A percentile compares a stretch with the other conserved stretches of the same genome.
Evolutionary conservation across 2,113 vertebrate species (phyloP).

Genomic region (Semicossyphus pulcher): DNA sequence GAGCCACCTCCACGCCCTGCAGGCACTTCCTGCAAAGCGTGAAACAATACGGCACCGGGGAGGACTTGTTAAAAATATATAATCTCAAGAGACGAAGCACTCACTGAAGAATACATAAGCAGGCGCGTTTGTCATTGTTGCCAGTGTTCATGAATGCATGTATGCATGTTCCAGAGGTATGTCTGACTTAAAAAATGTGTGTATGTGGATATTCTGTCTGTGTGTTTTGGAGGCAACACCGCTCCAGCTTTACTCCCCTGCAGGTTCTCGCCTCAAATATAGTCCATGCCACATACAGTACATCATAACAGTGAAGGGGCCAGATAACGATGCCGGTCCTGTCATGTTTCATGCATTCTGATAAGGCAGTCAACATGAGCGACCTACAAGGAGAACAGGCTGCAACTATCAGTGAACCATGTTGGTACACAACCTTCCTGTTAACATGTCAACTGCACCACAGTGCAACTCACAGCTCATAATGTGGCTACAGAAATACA

Average conservation of each 20-base stretch:
- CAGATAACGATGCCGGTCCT: slow-evolving; percentile 49
- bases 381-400: slow-evolving; percentile 22
- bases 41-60: slow-evolving; percentile 6
- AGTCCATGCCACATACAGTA: slow-evolving; percentile 6
- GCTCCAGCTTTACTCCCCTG: slow-evolving; percentile 6
- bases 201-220: slow-evolving; percentile 9
- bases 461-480: background rate
- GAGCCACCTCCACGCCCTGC: slow-evolving; percentile 33
- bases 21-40: slow-evolving; percentile 55
- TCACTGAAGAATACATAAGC: slow-evolving; percentile 32
- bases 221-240: background rate
- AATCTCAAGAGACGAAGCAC: slow-evolving; percentile 40
- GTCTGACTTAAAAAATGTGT: slow-evolving; percentile 7
- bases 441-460: background rate
- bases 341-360: slow-evolving; percentile 48
- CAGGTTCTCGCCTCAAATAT: slow-evolving; percentile 14
- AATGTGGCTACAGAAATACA: background rate
- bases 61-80: slow-evolving; percentile 64
- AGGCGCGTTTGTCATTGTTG: background rate
- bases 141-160: slow-evolving; percentile 14
- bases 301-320: slow-evolving; percentile 15
- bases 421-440: slow-evolving; percentile 18
- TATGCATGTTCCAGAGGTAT: slow-evolving; percentile 1
- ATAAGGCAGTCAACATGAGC: slow-evolving; percentile 14
- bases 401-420: slow-evolving; percentile 18